A percentile compares a stretch with the other conserved stretches of the same genome.
Conservation (phyloP, 2,888 invertebrate species). For the Tricholauxania praeusta region DNA sequence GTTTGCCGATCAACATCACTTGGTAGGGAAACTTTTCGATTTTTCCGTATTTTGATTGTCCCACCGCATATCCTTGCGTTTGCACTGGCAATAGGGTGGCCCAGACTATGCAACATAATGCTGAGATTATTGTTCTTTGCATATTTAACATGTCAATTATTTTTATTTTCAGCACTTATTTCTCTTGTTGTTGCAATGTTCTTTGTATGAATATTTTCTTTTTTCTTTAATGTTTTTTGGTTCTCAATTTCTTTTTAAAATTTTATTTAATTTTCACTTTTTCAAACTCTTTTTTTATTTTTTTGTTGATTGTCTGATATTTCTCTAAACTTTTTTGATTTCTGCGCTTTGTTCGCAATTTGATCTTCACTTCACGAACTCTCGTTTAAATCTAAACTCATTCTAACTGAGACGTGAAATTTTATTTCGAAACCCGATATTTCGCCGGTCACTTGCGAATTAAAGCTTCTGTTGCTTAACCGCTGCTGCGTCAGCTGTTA, state of each 20-base stretch:
- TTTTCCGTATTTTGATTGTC: constrained; percentile 60
- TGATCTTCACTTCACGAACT: constrained; percentile 59
- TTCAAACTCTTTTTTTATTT: constrained; percentile 23
- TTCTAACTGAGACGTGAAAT: constrained; percentile 61
- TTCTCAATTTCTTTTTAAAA: constrained; percentile 27
- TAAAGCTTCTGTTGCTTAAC: neutral
- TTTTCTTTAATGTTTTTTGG: constrained; percentile 14
- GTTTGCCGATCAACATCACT: constrained; percentile 66
- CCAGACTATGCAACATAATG: constrained; percentile 33
- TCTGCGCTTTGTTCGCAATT: constrained; percentile 34
- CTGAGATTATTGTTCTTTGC: constrained; percentile 23
- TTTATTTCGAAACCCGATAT: constrained; percentile 57
- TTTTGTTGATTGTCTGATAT: constrained; percentile 16
- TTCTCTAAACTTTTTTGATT: constrained; percentile 29
- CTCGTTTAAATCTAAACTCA: constrained; percentile 63
- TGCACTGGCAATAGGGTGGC: constrained; percentile 2
- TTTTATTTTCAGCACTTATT: neutral
- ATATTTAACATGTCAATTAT: constrained; percentile 31
- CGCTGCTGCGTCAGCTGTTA: neutral
- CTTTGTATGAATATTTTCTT: constrained; percentile 20
- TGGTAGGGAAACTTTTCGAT: constrained; percentile 65
- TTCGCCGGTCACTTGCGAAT: neutral
- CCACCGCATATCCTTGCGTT: constrained; percentile 57
- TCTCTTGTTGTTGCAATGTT: neutral
- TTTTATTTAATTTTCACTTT: constrained; percentile 25